phyloP scores from a whole-genome alignment of 2,797 vertebrate genomes.

The Crocidura indochinensis region DNA sequence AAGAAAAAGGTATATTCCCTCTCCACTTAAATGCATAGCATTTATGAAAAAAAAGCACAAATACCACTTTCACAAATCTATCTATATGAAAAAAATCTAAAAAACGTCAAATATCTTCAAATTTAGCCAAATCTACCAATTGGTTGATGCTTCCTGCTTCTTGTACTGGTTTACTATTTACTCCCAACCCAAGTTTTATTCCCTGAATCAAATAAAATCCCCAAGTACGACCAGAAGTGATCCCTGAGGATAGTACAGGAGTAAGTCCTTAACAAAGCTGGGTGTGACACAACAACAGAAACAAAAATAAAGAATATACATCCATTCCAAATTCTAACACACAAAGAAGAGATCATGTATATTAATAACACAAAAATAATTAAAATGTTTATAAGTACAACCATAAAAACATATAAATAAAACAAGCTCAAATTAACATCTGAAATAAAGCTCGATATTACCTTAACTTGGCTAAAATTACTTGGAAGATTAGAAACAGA shows the following conservation, averaged over 20 bases:
- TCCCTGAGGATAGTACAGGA: no score
- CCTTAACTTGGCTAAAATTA: neutral
- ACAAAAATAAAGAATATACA: neutral
- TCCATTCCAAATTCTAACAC: neutral
- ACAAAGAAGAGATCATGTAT: neutral
- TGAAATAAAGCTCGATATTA: neutral
- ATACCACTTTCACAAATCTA: neutral
- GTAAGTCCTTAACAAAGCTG: no score
- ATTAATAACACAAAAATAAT: neutral
- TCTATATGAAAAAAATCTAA: neutral
- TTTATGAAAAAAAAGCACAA: no score
- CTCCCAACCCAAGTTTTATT: no score
- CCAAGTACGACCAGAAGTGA: no score
- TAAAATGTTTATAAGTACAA: neutral
- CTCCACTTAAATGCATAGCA: neutral
- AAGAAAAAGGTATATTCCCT: neutral
- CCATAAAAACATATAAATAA: neutral
- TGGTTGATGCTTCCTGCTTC: accelerated
- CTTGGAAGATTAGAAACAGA: neutral
- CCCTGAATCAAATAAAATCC: no score
- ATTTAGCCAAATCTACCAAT: neutral
- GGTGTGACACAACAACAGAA: no score
- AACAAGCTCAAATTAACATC: neutral
- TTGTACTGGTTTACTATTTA: no score
- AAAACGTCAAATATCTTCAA: neutral